phyloP scores from a whole-genome alignment of 2,797 vertebrate species.

The Molossus molossus region DNA sequence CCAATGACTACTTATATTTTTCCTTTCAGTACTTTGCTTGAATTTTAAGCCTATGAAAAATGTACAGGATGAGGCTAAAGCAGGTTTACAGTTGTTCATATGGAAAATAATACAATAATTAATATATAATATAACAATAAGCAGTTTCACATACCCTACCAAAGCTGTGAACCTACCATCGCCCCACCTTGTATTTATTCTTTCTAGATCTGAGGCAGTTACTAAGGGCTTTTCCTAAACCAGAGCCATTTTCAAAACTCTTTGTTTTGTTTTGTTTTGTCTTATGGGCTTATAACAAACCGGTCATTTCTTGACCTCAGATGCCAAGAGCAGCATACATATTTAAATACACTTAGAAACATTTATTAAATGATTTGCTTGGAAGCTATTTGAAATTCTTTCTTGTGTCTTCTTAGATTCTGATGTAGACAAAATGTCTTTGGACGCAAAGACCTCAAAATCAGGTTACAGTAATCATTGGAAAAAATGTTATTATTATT shows the following conservation, averaged over 20 bases:
- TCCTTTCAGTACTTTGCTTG: background rate
- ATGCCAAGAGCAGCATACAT: background rate
- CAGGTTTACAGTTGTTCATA: background rate
- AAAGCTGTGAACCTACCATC: too few species aligned
- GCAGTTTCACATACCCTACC: background rate
- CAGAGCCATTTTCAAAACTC: background rate
- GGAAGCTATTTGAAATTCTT: background rate
- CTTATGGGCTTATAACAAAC: background rate
- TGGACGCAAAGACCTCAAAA: background rate
- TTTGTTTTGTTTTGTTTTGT: background rate
- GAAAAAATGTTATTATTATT: slow-evolving; percentile 26
- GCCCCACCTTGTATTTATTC: background rate
- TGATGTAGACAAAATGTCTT: background rate
- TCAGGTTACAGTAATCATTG: background rate
- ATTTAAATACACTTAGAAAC: background rate
- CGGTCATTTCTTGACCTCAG: background rate
- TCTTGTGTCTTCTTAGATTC: slow-evolving; percentile 15
- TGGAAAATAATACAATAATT: background rate
- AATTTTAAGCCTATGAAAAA: slow-evolving; percentile 61
- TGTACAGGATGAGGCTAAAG: background rate
- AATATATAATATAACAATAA: background rate
- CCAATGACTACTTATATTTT: background rate
- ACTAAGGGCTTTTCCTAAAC: background rate
- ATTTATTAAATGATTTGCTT: background rate
- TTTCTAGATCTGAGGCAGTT: background rate